Evolutionary conservation across 2,797 vertebrate species (phyloP), one percentile per base, ranked within the genome.

Genomic region (Echiichthys vipera): DNA sequence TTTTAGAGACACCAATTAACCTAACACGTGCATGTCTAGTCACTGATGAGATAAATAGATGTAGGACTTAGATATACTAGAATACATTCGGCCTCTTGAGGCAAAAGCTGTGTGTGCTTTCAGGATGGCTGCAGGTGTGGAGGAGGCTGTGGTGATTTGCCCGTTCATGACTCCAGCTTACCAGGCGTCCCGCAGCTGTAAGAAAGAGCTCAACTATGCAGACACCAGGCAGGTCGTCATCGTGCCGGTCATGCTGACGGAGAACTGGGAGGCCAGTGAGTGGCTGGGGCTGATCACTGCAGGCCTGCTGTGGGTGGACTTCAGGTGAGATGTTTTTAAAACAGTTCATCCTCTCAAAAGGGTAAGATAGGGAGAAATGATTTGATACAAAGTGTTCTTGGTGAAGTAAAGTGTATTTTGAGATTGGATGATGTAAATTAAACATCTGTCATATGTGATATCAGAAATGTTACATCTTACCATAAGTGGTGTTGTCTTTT

Each of bases 271-370:
- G 77, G 84, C 92, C 75, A 91, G 83, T 3, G 90, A 93, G 83
- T 91, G 90, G 87, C 78, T 93, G 65, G 90, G 89, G 0, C 80
- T 92, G 83, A 85, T 91, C 80, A 91, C 87, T 1, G 87, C 90
- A 5, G 67, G 89, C 0, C 77, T 89, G 77, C 87, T 91, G 22
- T 92, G 86, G 90, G 70, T 88, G 55, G 89, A 91, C 78, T 89
- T 92, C 83, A 89, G 88, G 92, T 92, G 77, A 76, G 82, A 1
- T 43, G 14, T 29, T 36, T 27, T 34, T 27, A 37, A 20, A 58
- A 13, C 10, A n/a, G 7, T n/a, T 20, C 40, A 46, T 22, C 15
- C 14, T 20, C 32, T 55, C 13, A 5, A n/a, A 29, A 20, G 13
- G 57, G 43, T 32, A 45, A 9, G n/a, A n/a, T n/a, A 46, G 15